Conservation (phyloP, 2,113 vertebrate genomes). For the Oxyura jamaicensis region DNA sequence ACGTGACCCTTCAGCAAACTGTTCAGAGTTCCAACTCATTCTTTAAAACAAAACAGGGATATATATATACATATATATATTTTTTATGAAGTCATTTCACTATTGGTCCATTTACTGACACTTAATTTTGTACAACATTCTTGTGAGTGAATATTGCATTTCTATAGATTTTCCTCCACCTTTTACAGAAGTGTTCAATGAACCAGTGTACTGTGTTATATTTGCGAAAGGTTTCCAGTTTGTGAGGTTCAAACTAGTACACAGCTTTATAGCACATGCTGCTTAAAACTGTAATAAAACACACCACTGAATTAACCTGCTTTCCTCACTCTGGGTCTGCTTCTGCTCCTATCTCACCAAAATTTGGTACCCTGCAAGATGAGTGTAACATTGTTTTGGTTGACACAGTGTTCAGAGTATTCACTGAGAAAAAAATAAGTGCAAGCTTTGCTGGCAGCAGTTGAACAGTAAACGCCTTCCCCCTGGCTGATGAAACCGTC, state of each 20-base stretch:
- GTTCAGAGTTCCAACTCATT: not conserved
- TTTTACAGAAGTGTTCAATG: not conserved
- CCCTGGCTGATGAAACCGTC: conserved; percentile 46
- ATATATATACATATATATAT: not conserved
- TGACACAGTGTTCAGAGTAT: not conserved
- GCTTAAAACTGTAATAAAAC: not conserved
- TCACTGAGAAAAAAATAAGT: not conserved
- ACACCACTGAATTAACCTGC: not conserved
- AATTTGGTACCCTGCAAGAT: not conserved
- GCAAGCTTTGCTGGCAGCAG: conserved; percentile 31
- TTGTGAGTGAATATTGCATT: not conserved
- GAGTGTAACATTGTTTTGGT: not conserved
- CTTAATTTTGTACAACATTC: not conserved
- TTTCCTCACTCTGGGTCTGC: not conserved
- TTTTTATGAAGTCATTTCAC: not conserved
- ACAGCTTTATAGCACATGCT: not conserved
- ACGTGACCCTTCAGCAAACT: not conserved
- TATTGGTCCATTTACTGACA: not conserved
- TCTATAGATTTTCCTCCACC: not conserved
- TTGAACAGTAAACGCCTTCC: conserved; percentile 20
- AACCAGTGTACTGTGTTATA: not conserved
- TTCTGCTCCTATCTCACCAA: not conserved
- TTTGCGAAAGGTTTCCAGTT: not conserved
- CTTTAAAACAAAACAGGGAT: not conserved
- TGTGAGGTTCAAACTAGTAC: not conserved